phyloP scores from a whole-genome alignment of 2,888 invertebrate genomes.

The Sarcophaga carnaria region DNA sequence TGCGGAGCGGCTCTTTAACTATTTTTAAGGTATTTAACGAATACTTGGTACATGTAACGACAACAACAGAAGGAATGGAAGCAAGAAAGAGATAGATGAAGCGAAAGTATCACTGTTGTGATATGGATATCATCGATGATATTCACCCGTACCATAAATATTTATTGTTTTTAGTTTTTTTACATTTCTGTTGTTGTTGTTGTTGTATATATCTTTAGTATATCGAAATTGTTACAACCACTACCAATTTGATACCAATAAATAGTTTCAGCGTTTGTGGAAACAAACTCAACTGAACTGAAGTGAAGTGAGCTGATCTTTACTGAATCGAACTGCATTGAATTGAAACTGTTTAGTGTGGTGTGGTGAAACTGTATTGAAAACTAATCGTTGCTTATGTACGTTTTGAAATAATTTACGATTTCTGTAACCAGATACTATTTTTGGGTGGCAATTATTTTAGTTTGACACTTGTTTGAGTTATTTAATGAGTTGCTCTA shows the following conservation, averaged over 20 bases:
- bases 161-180: constrained; percentile 16
- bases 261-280: neutral
- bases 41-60: constrained; percentile 18
- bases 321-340: too few relatives aligned
- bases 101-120: neutral
- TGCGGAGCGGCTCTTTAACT: constrained; percentile 52
- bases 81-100: neutral
- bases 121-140: neutral
- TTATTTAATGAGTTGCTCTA: constrained; percentile 71
- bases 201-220: constrained; percentile 20
- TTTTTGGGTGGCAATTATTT: constrained; percentile 73
- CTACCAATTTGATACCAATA: constrained; percentile 18
- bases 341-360: too few relatives aligned
- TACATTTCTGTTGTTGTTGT: neutral
- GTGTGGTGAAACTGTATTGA: neutral
- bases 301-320: too few relatives aligned
- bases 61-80: neutral
- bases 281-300: too few relatives aligned
- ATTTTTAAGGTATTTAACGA: constrained; percentile 55
- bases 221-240: constrained; percentile 39
- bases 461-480: constrained; percentile 72
- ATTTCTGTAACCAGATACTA: constrained; percentile 69
- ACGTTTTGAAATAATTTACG: constrained; percentile 67
- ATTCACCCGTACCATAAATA: constrained; percentile 37
- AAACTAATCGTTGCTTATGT: constrained; percentile 50